These are phyloP conservation scores for Ceratina australensis DNA, from an alignment of 1,140 invertebrate genomes.

Conservation along the genomic window DNA sequence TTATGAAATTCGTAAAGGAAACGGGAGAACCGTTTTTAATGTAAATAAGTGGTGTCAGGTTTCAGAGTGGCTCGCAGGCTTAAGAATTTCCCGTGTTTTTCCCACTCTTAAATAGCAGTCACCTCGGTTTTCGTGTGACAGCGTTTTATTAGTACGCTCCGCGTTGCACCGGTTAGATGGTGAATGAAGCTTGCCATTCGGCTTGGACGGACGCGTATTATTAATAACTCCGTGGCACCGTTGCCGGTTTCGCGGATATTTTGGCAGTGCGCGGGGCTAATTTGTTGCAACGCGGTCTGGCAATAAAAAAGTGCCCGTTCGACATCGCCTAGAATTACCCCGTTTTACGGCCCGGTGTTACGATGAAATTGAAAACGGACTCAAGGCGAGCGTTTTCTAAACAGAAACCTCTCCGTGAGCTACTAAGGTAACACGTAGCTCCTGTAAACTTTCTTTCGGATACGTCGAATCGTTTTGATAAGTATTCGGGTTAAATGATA, in stretches of 20 bases:
- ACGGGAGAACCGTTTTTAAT: neutral
- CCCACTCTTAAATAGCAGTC: no score
- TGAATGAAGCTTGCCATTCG: conserved; percentile 69
- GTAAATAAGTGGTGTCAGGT: conserved; percentile 21
- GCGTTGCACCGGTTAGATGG: neutral
- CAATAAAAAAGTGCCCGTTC: conserved; percentile 34
- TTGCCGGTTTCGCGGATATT: conserved; percentile 72
- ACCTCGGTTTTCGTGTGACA: neutral
- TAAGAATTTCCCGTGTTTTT: neutral
- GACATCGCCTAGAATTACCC: neutral
- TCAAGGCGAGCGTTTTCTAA: neutral
- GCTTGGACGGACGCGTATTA: conserved; percentile 71
- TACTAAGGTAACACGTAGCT: no score
- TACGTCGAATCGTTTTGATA: no score
- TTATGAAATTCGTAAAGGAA: no score
- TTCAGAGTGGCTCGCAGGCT: neutral
- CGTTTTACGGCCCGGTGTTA: neutral
- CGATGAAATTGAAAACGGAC: neutral
- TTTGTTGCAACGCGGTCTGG: conserved; percentile 53
- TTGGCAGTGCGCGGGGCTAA: conserved; percentile 58
- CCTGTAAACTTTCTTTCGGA: no score
- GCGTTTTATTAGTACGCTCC: neutral
- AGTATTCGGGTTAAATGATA: no score
- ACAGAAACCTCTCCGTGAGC: no score
- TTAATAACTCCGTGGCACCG: conserved; percentile 74